Evolutionary conservation across 2,113 vertebrate genomes (phyloP).

Genomic region (Silurus asotus): DNA sequence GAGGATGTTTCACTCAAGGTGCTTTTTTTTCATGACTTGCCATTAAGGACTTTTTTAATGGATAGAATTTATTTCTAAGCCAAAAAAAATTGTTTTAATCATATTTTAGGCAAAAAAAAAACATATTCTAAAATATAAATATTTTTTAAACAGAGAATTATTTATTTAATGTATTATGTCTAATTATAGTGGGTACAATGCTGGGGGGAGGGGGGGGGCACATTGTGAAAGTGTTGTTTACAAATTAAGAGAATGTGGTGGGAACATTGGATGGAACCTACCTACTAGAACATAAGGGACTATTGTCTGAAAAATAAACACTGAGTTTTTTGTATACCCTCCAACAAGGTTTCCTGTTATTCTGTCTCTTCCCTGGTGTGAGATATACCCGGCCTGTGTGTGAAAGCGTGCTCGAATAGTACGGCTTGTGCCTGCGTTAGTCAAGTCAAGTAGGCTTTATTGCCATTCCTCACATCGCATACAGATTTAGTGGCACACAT

Average conservation of each 20-base stretch:
- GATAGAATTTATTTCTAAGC: not conserved
- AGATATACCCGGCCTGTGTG: not conserved
- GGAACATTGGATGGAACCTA: constrained; percentile 3
- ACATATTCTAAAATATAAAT: not conserved
- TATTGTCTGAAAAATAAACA: not conserved
- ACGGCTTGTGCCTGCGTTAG: not conserved
- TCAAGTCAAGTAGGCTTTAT: not conserved
- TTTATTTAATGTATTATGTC: not conserved
- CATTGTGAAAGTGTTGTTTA: constrained; percentile 16
- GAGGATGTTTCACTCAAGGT: not conserved
- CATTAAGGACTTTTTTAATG: not conserved
- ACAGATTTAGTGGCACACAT: not conserved
- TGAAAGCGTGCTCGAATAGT: not conserved
- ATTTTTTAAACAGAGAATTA: not conserved
- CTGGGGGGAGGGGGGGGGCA: not conserved
- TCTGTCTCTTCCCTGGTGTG: not conserved
- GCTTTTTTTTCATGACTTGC: not conserved
- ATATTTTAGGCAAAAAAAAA: not conserved
- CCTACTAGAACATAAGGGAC: constrained; percentile 17
- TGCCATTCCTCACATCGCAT: not conserved
- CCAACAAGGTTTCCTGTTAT: not conserved
- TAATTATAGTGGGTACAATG: not conserved
- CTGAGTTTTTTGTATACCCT: not conserved
- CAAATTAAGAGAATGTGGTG: not conserved
- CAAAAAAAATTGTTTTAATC: not conserved